Base-by-base conservation (phyloP, 2,888 invertebrate genomes). In the Perdita meconis region DNA sequence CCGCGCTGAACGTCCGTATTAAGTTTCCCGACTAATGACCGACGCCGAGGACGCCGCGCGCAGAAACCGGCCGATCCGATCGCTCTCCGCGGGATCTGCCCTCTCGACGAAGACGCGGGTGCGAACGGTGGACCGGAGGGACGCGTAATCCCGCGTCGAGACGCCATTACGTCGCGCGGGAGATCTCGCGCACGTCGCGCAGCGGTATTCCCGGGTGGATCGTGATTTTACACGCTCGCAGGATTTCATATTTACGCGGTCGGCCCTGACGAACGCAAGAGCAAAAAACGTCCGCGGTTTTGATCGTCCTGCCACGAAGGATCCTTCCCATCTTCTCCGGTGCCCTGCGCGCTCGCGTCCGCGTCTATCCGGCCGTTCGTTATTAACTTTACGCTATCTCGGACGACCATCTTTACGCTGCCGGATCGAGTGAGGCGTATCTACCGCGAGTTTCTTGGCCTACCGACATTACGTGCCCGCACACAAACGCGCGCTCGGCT, bases 311-410 rank as follows among this genome's bases (percentile, higher is more conserved):
- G 77, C 71, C 67, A 72, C 63, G 70, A 64, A 47, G n/a, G 73
- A 50, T 51, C 42, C 55, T 44, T 24, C 51, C 16, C 6, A 12
- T 36, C 66, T 30, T 59, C 68, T 19, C 19, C 53, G 30, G 65
- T 30, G 19, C 44, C 16, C 67, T 53, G 59, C 68, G n/a, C n/a
- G n/a, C n/a, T n/a, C n/a, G n/a, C n/a, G 50, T 66, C 68, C 84
- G 81, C 83, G 86, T 87, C 88, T 89, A 89, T 90, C 90, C 87
- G 83, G 86, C 88, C 88, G 88, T 85, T 89, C 89, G 89, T 90
- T 90, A 90, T 91, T 91, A 91, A 91, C 90, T 90, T 86, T 85
- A 82, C 84, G 84, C 88, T 90, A 90, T 90, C 91, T 90, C 78
- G 86, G 86, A 86, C 87, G 87, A 89, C 87, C 88, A 90, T 90